Evolutionary conservation across 2,797 vertebrate genomes (phyloP), one percentile per base, ranked within the genome.

Genomic region (Helarctos malayanus): DNA sequence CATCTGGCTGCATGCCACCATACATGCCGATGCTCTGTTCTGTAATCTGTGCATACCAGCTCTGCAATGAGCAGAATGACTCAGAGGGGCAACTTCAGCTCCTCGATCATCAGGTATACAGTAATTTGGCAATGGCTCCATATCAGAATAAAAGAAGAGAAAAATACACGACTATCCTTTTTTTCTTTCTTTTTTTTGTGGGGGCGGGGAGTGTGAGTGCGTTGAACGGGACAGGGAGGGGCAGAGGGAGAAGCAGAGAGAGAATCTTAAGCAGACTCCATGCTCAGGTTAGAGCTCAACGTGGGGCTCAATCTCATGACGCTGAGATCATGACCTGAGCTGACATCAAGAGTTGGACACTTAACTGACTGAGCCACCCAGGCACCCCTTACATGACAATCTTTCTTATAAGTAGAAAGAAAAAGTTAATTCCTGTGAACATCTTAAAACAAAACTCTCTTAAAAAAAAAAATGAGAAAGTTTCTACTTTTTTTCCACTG

Each of bases 401-500:
- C 41, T 97, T 93, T 94, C 82, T 52, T 0, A 9, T 21, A 61
- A 84, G 41, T 85, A 94, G 85, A 81, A 95, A 94, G 97, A 45
- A 97, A 78, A 96, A 97, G 97, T 97, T 97, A 96, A 96, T 94
- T 98, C 59, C 63, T 2, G 45, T 90, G 78, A 95, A 96, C 93
- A 96, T 15, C 80, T 89, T 88, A 92, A 97, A 91, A 65, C 87
- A 92, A 97, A 98, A 97, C 68, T 96, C 95, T 88, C 91, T 94
- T 95, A 41, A 41, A 79, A 41, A 79, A 79, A 94, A 95, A 93
- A 91, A 96, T 95, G 80, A 98, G 97, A 98, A 89, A 78, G 92
- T 96, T 97, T 98, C 92, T 71, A 90, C 97, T 95, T 93, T 98
- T 97, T 71, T 93, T 96, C 90, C 88, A 97, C 49, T 91, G 76